A percentile compares a stretch with the other conserved stretches of the same genome.
These are phyloP conservation scores for Hyphantria cunea DNA, from an alignment of 1,140 invertebrate species.

Conservation along the genomic window DNA sequence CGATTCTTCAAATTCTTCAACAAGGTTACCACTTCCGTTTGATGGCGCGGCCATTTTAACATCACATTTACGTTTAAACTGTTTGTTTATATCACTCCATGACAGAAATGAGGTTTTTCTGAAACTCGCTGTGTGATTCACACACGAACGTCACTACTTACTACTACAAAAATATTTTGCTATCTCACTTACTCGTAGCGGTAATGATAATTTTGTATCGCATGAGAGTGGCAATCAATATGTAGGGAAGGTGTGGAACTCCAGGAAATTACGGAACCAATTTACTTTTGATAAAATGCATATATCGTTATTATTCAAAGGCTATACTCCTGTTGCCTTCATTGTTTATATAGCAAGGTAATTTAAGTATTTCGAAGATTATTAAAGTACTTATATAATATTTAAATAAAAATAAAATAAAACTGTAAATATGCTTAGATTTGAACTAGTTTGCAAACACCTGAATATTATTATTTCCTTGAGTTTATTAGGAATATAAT, in stretches of 20 bases:
- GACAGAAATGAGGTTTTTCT: conserved; percentile 19
- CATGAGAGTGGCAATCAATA: conserved; percentile 34
- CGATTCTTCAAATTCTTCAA: conserved; percentile 93
- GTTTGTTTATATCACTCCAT: conserved; percentile 23
- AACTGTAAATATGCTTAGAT: no score
- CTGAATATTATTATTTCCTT: no score
- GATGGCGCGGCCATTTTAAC: conserved; percentile 87
- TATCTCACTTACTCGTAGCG: conserved; percentile 16
- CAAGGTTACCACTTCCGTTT: conserved; percentile 90
- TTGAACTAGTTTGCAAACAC: no score
- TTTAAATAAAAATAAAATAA: no score
- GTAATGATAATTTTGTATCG: neutral
- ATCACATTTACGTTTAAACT: conserved; percentile 17
- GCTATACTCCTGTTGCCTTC: no score
- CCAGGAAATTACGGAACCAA: no score
- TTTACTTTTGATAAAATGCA: no score
- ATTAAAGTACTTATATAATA: no score
- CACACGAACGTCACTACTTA: conserved; percentile 17
- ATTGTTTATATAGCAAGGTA: no score
- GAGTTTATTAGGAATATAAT: no score
- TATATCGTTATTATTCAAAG: no score
- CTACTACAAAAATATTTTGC: conserved; percentile 25
- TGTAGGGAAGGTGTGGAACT: conserved; percentile 17
- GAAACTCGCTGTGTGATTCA: conserved; percentile 19
- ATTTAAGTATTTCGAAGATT: no score